Percentiles rank a stretch among this genome's conserved stretches.
These are phyloP conservation scores for Erythrocercus mccallii DNA, from an alignment of 2,113 vertebrate species.

Conservation along the genomic window DNA sequence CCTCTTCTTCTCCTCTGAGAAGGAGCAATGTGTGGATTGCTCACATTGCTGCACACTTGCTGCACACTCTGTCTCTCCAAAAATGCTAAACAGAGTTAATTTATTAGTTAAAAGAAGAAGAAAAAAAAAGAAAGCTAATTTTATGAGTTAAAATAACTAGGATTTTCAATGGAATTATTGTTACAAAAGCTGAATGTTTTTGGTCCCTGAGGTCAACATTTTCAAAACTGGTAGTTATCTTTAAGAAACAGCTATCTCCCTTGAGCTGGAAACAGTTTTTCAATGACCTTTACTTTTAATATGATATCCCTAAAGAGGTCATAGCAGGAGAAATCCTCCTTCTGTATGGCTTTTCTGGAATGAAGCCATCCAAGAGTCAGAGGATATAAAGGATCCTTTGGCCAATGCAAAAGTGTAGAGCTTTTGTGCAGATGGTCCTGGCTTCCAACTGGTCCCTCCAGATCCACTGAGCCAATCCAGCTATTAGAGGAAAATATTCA, in stretches of 20 bases:
- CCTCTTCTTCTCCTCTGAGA: not conserved
- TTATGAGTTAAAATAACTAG: not conserved
- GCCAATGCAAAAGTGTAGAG: conserved; percentile 10
- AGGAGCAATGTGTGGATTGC: not conserved
- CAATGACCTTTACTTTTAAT: conserved; percentile 47
- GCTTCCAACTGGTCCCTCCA: conserved; percentile 56
- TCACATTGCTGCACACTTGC: not conserved
- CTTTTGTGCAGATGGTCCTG: conserved; percentile 59
- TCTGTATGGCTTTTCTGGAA: conserved; percentile 25
- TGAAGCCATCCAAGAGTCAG: conserved; percentile 10
- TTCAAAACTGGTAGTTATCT: conserved; percentile 43
- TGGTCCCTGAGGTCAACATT: conserved; percentile 13
- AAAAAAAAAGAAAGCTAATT: not conserved
- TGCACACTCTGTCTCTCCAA: not conserved
- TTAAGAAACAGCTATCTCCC: conserved; percentile 42
- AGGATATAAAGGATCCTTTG: conserved; percentile 33
- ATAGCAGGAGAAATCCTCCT: conserved; percentile 14
- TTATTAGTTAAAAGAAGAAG: not conserved
- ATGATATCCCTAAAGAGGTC: conserved; percentile 37
- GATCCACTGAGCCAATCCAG: conserved; percentile 41
- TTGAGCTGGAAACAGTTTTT: conserved; percentile 29
- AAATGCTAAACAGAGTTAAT: not conserved
- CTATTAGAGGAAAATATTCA: conserved; percentile 52
- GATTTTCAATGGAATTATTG: not conserved
- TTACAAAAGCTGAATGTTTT: not conserved